Percentiles rank a stretch among this genome's conserved stretches.
These are phyloP conservation scores for Montipora foliosa DNA, from an alignment of 64 coral and sea anemone species.

Conservation along the genomic window DNA sequence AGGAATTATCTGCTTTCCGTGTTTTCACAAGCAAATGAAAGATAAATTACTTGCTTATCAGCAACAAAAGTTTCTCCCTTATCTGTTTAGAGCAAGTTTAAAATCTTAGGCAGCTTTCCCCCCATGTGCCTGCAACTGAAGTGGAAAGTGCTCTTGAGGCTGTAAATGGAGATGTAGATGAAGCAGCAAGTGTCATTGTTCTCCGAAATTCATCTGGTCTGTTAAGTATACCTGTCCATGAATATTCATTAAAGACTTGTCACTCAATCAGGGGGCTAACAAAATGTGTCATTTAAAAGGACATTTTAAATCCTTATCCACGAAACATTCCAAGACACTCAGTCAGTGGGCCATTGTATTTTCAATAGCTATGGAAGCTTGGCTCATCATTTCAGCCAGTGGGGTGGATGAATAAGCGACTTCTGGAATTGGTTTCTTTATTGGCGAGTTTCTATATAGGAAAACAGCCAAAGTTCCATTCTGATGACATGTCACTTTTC, in stretches of 20 bases:
- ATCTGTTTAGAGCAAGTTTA: background rate
- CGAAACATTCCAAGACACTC: background rate
- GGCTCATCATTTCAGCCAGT: background rate
- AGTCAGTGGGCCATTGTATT: background rate
- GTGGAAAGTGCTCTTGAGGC: constrained; percentile 12
- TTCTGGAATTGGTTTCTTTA: background rate
- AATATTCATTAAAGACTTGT: background rate
- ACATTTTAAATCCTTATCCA: background rate
- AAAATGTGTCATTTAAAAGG: background rate
- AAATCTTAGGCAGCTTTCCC: background rate
- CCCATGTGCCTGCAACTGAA: constrained; percentile 4
- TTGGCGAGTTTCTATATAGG: background rate
- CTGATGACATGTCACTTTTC: background rate
- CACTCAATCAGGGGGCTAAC: background rate
- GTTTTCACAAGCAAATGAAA: background rate
- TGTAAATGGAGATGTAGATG: background rate
- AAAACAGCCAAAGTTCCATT: constrained; percentile 1
- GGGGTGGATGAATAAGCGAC: background rate
- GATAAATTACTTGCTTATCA: background rate
- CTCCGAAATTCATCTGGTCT: constrained; percentile 5
- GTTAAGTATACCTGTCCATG: background rate
- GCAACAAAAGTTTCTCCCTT: constrained; percentile 5
- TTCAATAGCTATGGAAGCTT: background rate
- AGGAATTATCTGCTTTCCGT: background rate
- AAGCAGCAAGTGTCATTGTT: background rate